Evolutionary conservation across 2,113 vertebrate genomes (phyloP).

Genomic region (Syngnathus floridae): DNA sequence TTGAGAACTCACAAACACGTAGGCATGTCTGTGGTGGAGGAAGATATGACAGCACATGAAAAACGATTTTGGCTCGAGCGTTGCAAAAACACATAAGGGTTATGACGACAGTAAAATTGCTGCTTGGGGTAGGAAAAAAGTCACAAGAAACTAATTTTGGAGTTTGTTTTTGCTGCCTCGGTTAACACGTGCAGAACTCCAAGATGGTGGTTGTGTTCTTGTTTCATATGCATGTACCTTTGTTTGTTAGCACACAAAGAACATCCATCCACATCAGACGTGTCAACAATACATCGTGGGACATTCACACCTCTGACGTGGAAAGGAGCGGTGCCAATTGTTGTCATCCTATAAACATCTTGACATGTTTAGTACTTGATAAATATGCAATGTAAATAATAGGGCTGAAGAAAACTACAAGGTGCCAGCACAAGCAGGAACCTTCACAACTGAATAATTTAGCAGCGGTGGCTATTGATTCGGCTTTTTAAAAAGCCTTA

Average conservation of each 20-base stretch:
- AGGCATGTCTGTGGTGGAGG: background rate
- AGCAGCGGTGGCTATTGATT: constrained; percentile 79
- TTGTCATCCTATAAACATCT: background rate
- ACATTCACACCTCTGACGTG: background rate
- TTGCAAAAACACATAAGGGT: background rate
- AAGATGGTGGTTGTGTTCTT: no score
- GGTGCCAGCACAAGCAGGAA: constrained; percentile 44
- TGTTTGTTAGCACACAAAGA: background rate
- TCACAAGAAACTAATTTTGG: background rate
- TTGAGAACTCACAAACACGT: background rate
- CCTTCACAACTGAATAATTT: constrained; percentile 85
- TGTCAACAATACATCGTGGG: background rate
- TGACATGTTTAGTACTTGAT: constrained; percentile 14
- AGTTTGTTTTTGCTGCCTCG: background rate
- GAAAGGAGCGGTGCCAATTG: background rate
- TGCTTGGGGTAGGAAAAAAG: background rate
- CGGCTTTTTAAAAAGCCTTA: constrained; percentile 75
- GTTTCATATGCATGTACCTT: no score
- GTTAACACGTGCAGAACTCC: no score
- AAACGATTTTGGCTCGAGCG: background rate
- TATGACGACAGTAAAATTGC: background rate
- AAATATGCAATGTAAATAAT: constrained; percentile 63
- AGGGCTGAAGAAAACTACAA: constrained; percentile 65
- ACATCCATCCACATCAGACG: background rate
- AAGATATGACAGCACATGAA: background rate